Conservation (phyloP, 2,888 invertebrate species). For the Xylota sylvarum region DNA sequence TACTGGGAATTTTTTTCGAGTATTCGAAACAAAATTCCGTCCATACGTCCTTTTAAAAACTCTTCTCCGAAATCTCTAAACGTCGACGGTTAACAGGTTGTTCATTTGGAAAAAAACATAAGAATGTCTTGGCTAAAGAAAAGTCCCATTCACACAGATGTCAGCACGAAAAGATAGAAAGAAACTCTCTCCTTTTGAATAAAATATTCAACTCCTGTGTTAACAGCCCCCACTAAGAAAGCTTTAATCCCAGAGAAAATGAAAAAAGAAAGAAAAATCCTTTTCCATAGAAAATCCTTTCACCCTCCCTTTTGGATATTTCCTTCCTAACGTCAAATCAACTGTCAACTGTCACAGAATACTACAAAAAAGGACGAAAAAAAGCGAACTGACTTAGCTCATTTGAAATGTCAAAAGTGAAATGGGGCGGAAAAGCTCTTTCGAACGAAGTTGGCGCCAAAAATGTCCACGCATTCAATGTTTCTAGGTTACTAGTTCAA, state of each 20-base stretch:
- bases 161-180: constrained; percentile 42
- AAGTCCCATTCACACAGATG: constrained; percentile 52
- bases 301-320: background rate
- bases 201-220: constrained; percentile 1
- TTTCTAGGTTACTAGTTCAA: constrained; percentile 75
- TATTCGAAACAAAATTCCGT: no score
- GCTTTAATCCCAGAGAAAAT: constrained; percentile 22
- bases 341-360: background rate
- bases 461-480: constrained; percentile 51
- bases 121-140: constrained; percentile 21
- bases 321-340: background rate
- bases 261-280: background rate
- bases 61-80: background rate
- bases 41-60: no score
- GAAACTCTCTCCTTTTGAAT: background rate
- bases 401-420: constrained; percentile 31
- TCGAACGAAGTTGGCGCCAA: constrained; percentile 60
- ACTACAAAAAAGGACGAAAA: background rate
- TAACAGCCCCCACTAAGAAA: background rate
- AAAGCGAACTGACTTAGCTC: background rate
- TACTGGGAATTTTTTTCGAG: no score
- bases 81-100: background rate
- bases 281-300: background rate
- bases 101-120: background rate
- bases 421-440: constrained; percentile 55